Evolutionary conservation across 1,140 invertebrate species (phyloP).

Genomic region (Drosophila nannoptera): DNA sequence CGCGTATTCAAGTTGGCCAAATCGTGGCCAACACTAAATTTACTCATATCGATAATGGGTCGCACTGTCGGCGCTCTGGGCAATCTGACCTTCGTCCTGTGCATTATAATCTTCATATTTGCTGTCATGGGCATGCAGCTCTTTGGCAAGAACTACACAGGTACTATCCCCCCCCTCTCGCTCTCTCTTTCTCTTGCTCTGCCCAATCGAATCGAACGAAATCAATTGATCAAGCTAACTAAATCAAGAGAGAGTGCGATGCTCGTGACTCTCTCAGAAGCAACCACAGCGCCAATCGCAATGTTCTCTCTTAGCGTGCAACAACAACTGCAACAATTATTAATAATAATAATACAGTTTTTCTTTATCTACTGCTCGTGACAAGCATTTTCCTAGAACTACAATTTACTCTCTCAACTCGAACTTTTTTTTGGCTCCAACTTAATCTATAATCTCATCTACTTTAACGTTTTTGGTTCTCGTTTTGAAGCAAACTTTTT

Average conservation of each 20-base stretch:
- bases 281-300: conserved; percentile 42
- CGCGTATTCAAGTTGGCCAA: conserved; percentile 99
- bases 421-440: conserved; percentile 32
- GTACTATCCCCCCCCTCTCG: conserved; percentile 79
- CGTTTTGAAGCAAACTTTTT: conserved; percentile 7
- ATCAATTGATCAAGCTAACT: conserved; percentile 10
- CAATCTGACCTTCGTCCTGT: conserved; percentile 97
- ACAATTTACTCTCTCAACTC: conserved; percentile 17
- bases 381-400: conserved; percentile 32
- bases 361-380: conserved; percentile 35
- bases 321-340: conserved; percentile 21
- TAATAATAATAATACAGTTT: conserved; percentile 33
- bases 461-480: background rate
- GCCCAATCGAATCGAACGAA: conserved; percentile 28
- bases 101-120: conserved; percentile 99
- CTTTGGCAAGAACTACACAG: conserved; percentile 95
- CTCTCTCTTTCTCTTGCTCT: conserved; percentile 29
- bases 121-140: conserved; percentile 99
- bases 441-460: background rate
- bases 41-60: conserved; percentile 99
- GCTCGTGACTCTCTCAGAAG: background rate
- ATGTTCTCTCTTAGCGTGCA: conserved; percentile 59
- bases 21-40: conserved; percentile 98
- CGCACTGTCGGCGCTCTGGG: conserved; percentile 98
- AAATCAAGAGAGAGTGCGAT: background rate